A percentile compares a stretch with the other conserved stretches of the same genome.
Evolutionary conservation across 2,797 vertebrate genomes (phyloP).

Genomic region (Ambastaia sidthimunki): DNA sequence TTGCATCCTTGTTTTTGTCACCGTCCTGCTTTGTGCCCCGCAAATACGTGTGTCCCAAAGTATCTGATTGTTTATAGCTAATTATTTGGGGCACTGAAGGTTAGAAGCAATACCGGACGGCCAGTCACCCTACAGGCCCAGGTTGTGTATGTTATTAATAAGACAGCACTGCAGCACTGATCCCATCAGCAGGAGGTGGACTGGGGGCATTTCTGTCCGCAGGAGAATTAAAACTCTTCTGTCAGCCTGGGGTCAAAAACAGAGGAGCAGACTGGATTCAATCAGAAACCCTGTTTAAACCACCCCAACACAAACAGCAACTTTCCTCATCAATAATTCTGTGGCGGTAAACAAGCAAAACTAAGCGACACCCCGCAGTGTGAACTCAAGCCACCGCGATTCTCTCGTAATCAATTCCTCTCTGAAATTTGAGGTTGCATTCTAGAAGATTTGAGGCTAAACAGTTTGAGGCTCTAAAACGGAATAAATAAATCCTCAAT

Average conservation of each 20-base stretch:
- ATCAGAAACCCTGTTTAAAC: slow-evolving; percentile 66
- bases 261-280: slow-evolving; percentile 66
- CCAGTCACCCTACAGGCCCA: slow-evolving; percentile 22
- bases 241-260: slow-evolving; percentile 64
- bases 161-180: slow-evolving; percentile 71
- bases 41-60: slow-evolving; percentile 1
- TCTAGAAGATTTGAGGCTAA: slow-evolving; percentile 51
- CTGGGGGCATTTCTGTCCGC: slow-evolving; percentile 59
- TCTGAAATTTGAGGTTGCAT: slow-evolving; percentile 44
- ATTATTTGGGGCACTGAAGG: slow-evolving; percentile 58
- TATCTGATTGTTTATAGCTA: slow-evolving; percentile 46
- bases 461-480: slow-evolving; percentile 49
- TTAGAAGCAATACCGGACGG: slow-evolving; percentile 61
- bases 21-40: slow-evolving; percentile 12
- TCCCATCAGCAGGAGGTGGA: slow-evolving; percentile 77
- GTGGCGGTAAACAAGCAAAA: slow-evolving; percentile 22
- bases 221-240: slow-evolving; percentile 73
- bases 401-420: slow-evolving; percentile 48
- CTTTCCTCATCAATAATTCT: slow-evolving; percentile 42
- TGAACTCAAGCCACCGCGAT: slow-evolving; percentile 41
- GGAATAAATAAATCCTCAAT: slow-evolving; percentile 57
- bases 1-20: slow-evolving; percentile 23
- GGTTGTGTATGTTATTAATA: slow-evolving; percentile 72
- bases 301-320: slow-evolving; percentile 50
- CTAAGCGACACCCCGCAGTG: slow-evolving; percentile 24